Conservation (phyloP, 2,797 vertebrate species). For the Alfaro cultratus region DNA sequence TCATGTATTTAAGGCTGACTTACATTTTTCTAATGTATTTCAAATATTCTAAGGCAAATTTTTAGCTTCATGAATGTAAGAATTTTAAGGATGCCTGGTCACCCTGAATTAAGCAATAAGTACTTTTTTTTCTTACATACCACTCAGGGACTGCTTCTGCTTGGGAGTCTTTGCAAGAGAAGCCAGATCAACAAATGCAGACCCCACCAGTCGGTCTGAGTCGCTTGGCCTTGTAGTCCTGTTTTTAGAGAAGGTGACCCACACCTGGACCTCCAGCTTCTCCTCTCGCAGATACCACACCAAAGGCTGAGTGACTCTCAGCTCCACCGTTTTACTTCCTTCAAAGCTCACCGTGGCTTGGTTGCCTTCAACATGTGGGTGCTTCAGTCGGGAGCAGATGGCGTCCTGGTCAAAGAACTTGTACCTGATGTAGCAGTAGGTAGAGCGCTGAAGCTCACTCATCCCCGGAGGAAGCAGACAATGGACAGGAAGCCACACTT, state of each 20-base stretch:
- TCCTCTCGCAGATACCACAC: conserved; percentile 94
- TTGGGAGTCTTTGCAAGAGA: conserved; percentile 74
- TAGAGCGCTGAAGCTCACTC: conserved; percentile 77
- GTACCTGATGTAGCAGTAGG: conserved; percentile 92
- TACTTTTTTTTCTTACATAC: conserved; percentile 45
- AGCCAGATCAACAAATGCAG: conserved; percentile 88
- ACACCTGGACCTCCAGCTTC: conserved; percentile 91
- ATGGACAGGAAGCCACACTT: conserved; percentile 88
- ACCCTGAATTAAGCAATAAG: not conserved
- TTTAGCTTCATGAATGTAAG: too few species aligned
- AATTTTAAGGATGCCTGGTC: too few species aligned
- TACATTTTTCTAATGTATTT: too few species aligned
- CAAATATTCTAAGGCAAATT: too few species aligned
- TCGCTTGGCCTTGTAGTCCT: conserved; percentile 85
- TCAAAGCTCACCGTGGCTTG: conserved; percentile 82
- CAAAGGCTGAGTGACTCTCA: conserved; percentile 83
- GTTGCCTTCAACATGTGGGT: conserved; percentile 74
- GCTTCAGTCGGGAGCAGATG: conserved; percentile 85
- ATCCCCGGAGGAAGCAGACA: conserved; percentile 86
- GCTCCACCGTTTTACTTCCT: conserved; percentile 76
- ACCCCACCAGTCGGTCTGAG: conserved; percentile 90
- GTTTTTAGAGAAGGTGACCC: conserved; percentile 87
- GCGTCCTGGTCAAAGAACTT: conserved; percentile 87
- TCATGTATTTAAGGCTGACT: too few species aligned
- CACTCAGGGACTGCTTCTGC: conserved; percentile 82